Evolutionary conservation across 2,113 vertebrate genomes (phyloP), one percentile per base, ranked within the genome.

Genomic region (Mola mola): DNA sequence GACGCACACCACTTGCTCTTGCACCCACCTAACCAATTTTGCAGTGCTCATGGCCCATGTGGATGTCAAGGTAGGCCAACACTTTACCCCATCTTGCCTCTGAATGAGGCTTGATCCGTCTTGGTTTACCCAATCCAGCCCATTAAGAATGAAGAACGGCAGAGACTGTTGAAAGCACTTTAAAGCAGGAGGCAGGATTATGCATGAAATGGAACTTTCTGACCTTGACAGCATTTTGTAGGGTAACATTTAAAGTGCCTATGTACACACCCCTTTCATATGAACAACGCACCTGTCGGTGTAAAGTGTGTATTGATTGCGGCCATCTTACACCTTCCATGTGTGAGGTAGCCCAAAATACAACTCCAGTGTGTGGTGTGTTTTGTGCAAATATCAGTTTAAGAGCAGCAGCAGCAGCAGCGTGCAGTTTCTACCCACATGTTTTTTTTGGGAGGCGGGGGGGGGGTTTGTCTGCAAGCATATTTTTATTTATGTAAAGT

Each of bases 1-100:
- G 79, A 98, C 95, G 0, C 97, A 99, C 83, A 98, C 97, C 63
- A 96, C 94, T 0, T 99, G 97, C 79, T 98, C 97, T 75, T 99
- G 97, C 69, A 99, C 97, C 28, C 97, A 99, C 68, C 93, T 99
- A 4, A 99, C 97, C 82, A 99, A 98, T 73, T 99, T 99, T 40
- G 97, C 97, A 0, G 96, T 99, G 17, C 91, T 99, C 40, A 99
- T 99, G 97, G 97, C 97, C n/a, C 97, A 98, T 0, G 94, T 98
- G 78, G 97, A 98, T 53, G 94, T 98, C 25, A 96, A 98, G 96
- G 97, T 98, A 94, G 58, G 72, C 1, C 16, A 1, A 1, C 24
- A 17, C 4, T 28, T 40, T 25, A 28, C 2, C 11, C 2, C 21
- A 22, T 31, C 6, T 21, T 29, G 17, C n/a, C n/a, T n/a, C n/a